Conservation (phyloP, 2,113 vertebrate genomes). For the Ascaphus truei region DNA sequence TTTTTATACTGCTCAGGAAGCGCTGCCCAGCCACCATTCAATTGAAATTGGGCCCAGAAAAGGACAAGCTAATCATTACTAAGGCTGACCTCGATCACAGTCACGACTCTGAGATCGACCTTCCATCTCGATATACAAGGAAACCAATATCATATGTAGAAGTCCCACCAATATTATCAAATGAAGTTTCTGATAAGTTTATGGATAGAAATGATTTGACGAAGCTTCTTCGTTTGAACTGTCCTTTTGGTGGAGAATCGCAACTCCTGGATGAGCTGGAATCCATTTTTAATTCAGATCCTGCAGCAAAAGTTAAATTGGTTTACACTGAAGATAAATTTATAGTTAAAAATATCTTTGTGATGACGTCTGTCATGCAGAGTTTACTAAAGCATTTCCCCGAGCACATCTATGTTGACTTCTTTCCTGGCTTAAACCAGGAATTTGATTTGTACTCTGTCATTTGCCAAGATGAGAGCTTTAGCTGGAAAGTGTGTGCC, state of each 20-base stretch:
- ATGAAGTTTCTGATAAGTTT: constrained; percentile 7
- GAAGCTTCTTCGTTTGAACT: constrained; percentile 19
- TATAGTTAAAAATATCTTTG: constrained; percentile 51
- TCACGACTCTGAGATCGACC: constrained; percentile 26
- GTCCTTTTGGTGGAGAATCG: constrained; percentile 5
- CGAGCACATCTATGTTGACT: constrained; percentile 46
- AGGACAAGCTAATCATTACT: constrained; percentile 24
- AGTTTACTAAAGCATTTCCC: constrained; percentile 46
- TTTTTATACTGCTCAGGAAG: background rate
- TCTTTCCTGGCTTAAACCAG: constrained; percentile 44
- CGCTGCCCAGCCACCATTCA: constrained; percentile 27
- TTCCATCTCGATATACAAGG: constrained; percentile 21
- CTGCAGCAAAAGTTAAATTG: constrained; percentile 44
- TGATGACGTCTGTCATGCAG: constrained; percentile 49
- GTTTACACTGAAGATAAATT: constrained; percentile 54
- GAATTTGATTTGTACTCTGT: constrained; percentile 45
- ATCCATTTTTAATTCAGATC: constrained; percentile 24
- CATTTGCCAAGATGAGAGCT: constrained; percentile 48
- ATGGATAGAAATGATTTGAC: constrained; percentile 24
- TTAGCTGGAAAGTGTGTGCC: constrained; percentile 44
- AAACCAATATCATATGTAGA: background rate
- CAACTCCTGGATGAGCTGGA: constrained; percentile 26
- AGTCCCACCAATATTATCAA: background rate
- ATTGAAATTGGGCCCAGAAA: constrained; percentile 10
- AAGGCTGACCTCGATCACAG: constrained; percentile 25